Conservation (phyloP, 2,888 invertebrate genomes). For the Tipula helvola region DNA sequence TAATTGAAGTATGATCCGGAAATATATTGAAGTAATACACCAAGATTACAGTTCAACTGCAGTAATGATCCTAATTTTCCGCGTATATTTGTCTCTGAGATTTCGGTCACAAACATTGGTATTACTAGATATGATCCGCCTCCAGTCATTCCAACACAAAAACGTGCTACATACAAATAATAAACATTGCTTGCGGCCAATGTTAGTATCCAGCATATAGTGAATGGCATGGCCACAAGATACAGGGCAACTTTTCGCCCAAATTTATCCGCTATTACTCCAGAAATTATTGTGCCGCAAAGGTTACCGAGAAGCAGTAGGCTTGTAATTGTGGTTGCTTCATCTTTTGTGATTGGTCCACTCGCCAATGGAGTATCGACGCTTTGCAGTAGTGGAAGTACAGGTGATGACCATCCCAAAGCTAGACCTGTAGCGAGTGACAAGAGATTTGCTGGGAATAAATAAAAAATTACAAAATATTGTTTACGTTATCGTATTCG, state of each 20-base stretch:
- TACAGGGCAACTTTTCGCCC: constrained; percentile 14
- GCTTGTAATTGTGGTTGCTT: constrained; percentile 31
- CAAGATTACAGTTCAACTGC: constrained; percentile 24
- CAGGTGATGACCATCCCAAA: constrained; percentile 31
- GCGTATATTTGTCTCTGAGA: constrained; percentile 13
- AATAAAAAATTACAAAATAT: neutral
- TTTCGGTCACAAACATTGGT: constrained; percentile 15
- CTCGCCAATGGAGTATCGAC: constrained; percentile 24
- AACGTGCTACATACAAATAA: constrained; percentile 11
- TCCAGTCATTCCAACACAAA: constrained; percentile 12
- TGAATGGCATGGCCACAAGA: constrained; percentile 13
- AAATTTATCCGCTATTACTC: constrained; percentile 12
- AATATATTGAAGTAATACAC: constrained; percentile 25
- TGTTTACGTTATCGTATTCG: too few relatives aligned
- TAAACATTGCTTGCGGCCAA: neutral
- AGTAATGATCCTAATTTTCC: constrained; percentile 18
- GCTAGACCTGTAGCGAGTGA: constrained; percentile 28
- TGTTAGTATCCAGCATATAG: constrained; percentile 9
- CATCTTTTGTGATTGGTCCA: constrained; percentile 24
- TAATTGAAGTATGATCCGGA: constrained; percentile 12
- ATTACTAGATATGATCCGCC: constrained; percentile 12
- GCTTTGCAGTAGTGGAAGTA: constrained; percentile 26
- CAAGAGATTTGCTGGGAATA: constrained; percentile 24
- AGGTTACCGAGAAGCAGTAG: constrained; percentile 19
- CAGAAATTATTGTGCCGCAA: constrained; percentile 12